Conservation (phyloP, 2,113 vertebrate genomes). For the Odocoileus virginianus region DNA sequence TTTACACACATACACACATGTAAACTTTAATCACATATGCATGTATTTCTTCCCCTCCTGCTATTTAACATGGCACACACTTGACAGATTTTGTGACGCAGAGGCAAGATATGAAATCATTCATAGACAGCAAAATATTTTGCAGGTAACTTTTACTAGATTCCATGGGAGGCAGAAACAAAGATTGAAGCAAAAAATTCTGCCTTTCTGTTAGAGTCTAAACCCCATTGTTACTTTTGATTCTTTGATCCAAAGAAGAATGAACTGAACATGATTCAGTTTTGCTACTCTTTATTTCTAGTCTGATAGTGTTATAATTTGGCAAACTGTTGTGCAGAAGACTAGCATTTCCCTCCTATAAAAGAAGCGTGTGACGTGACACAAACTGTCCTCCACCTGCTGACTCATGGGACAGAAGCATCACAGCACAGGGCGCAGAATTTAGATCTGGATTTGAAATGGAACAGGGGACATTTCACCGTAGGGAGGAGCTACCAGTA, state of each 20-base stretch:
- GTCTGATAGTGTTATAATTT: not conserved
- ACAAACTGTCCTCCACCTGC: too few species aligned
- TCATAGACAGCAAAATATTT: not conserved
- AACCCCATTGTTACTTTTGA: not conserved
- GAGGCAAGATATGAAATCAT: not conserved
- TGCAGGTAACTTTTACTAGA: not conserved
- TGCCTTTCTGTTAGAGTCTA: not conserved
- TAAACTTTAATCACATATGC: too few species aligned
- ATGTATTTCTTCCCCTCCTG: not conserved
- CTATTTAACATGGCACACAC: not conserved
- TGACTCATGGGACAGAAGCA: too few species aligned
- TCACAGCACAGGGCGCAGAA: too few species aligned
- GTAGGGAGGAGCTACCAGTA: too few species aligned
- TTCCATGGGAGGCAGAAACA: not conserved
- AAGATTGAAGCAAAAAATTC: not conserved
- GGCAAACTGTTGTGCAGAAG: not conserved
- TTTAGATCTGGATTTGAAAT: too few species aligned
- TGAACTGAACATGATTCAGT: not conserved
- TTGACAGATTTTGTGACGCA: not conserved
- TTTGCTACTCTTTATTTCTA: not conserved
- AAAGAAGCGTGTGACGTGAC: not conserved
- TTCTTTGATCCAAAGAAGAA: not conserved
- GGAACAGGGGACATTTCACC: too few species aligned
- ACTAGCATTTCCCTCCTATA: not conserved
- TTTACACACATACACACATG: too few species aligned